Evolutionary conservation across 2,113 vertebrate genomes (phyloP), one percentile per base, ranked within the genome.

Genomic region (Pangasianodon gigas): DNA sequence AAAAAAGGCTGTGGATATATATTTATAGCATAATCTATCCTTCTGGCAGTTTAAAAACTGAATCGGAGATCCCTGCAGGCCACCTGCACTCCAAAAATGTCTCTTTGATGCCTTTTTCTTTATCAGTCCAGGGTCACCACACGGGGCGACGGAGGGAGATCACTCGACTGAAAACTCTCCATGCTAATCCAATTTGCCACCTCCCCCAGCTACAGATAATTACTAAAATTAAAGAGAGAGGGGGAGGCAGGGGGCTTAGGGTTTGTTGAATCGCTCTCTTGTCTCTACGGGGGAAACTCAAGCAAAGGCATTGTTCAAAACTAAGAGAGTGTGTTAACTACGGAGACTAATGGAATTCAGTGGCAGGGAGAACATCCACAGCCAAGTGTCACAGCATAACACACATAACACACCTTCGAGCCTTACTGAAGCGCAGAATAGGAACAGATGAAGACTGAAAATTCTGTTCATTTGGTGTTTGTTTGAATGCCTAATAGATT

Each of bases 111-210:
- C 89, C 75, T 86, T 77, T 90, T 90, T 90, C 87, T 97, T 97
- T 98, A 98, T 97, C 97, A 96, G 96, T 95, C 97, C 96, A 96
- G 96, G 96, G 96, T 97, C 96, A 96, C 96, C 97, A 96, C 97
- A 96, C 97, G 97, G 97, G 96, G 96, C 96, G 96, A 97, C 96
- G 96, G 95, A 96, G 95, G 93, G 95, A 95, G 96, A 94, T 95
- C 96, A 96, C 93, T 98, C 96, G 97, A 95, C 97, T 97, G 97
- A 96, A 96, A 96, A 85, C 97, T 96, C 96, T 96, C 96, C 96
- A 96, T 96, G 97, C 96, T 98, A 98, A 97, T 98, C 97, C 97
- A 98, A 98, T 98, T 98, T 97, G 97, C 97, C 97, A 96, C 96
- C 97, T 97, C 97, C 96, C 96, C 96, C 96, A 96, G 96, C 95